A percentile compares a stretch with the other conserved stretches of the same genome.
Conservation (phyloP, 2,888 invertebrate genomes). For the Pseudolycoriella hygida region DNA sequence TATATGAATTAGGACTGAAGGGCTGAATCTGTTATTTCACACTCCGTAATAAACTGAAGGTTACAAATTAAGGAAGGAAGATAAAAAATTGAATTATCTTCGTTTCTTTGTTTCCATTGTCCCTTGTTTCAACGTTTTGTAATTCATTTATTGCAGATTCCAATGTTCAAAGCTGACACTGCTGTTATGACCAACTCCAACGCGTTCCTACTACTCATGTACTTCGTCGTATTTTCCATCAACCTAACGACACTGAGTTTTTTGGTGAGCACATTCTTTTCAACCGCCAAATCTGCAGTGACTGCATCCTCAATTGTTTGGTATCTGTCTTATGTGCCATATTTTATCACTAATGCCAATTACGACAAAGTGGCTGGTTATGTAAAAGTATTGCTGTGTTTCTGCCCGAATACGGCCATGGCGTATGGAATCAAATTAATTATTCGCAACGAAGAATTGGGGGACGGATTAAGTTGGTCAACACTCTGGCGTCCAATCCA, state of each 20-base stretch:
- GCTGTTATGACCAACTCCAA: slow-evolving; percentile 49
- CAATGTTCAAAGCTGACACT: neutral
- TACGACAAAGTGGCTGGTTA: slow-evolving; percentile 35
- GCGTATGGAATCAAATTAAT: slow-evolving; percentile 52
- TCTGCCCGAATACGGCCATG: slow-evolving; percentile 57
- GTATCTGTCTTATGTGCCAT: slow-evolving; percentile 59
- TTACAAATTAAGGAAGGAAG: no score
- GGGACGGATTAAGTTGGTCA: slow-evolving; percentile 39
- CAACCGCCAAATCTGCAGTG: slow-evolving; percentile 63
- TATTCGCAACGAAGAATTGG: slow-evolving; percentile 46
- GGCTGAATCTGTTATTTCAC: no score
- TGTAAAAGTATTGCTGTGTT: neutral
- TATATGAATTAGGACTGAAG: no score
- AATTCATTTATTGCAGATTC: no score
- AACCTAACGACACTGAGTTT: slow-evolving; percentile 61
- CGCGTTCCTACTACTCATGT: slow-evolving; percentile 43
- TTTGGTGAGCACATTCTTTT: slow-evolving; percentile 61
- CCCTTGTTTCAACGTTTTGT: no score
- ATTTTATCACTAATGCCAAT: slow-evolving; percentile 37
- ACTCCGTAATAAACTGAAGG: no score
- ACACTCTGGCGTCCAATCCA: slow-evolving; percentile 37
- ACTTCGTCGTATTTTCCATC: slow-evolving; percentile 45
- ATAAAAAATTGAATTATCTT: no score
- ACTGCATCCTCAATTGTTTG: slow-evolving; percentile 58
- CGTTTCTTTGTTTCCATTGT: no score